phyloP scores from a whole-genome alignment of 2,113 vertebrate species.

The Caretta caretta region DNA sequence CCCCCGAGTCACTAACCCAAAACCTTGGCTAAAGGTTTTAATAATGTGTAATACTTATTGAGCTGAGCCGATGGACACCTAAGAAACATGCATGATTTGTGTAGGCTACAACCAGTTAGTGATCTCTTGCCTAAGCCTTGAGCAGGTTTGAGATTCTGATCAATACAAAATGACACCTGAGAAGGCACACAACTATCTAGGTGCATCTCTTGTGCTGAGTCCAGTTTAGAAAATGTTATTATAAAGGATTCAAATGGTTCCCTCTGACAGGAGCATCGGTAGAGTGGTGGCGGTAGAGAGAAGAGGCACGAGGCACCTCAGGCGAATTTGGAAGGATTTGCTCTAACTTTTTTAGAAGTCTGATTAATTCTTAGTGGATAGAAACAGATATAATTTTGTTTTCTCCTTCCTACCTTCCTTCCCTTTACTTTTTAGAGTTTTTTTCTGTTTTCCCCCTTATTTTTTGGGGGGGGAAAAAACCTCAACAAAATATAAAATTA shows the following conservation, averaged over 20 bases:
- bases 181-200: not conserved
- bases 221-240: not conserved
- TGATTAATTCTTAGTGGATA: not conserved
- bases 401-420: not conserved
- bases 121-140: not conserved
- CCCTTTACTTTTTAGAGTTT: not conserved
- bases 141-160: not conserved
- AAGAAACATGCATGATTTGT: not conserved
- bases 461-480: not conserved
- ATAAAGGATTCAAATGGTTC: accelerated
- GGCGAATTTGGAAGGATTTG: not conserved
- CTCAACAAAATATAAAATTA: not conserved
- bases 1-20: not conserved
- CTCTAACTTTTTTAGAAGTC: not conserved
- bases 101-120: not conserved
- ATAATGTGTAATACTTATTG: not conserved
- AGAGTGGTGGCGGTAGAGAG: not conserved
- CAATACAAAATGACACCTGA: not conserved
- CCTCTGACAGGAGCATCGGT: accelerated
- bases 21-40: not conserved
- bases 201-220: accelerated
- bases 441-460: not conserved
- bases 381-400: not conserved
- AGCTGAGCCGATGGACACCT: not conserved
- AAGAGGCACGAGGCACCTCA: not conserved